Conservation (phyloP, 1,140 invertebrate genomes). For the Caenorhabditis inopinata region DNA sequence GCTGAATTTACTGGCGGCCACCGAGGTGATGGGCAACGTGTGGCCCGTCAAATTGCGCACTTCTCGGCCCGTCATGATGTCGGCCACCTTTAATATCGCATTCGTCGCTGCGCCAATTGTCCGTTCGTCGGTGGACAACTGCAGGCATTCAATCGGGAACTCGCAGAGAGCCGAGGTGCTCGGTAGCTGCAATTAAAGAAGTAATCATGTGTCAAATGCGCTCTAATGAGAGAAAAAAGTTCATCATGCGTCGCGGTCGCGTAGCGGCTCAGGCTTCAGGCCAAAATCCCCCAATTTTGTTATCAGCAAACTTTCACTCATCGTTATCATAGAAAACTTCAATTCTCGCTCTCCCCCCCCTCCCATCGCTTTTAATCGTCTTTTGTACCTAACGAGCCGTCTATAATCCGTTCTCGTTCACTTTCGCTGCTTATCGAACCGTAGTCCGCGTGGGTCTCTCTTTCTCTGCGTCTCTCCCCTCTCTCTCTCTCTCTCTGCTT, state of each 20-base stretch:
- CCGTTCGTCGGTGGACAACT: background rate
- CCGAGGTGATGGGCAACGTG: background rate
- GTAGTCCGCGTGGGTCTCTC: background rate
- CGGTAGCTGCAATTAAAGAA: background rate
- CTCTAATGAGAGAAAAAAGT: too few relatives aligned
- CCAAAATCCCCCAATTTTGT: too few relatives aligned
- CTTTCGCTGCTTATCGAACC: conserved; percentile 1
- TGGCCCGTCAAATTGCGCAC: background rate
- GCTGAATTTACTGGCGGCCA: background rate
- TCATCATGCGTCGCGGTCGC: too few relatives aligned
- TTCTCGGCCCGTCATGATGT: background rate
- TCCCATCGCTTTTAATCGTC: background rate
- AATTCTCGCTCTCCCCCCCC: too few relatives aligned
- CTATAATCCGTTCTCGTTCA: background rate
- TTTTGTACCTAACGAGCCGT: background rate
- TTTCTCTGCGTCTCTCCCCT: background rate
- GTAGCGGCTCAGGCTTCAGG: too few relatives aligned
- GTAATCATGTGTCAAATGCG: too few relatives aligned
- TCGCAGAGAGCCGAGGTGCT: background rate
- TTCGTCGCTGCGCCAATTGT: background rate
- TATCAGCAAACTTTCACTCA: too few relatives aligned
- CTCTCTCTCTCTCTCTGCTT: background rate
- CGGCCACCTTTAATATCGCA: background rate
- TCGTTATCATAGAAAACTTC: too few relatives aligned
- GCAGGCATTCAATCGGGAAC: background rate